A percentile compares a stretch with the other conserved stretches of the same genome.
Evolutionary conservation across 2,888 invertebrate genomes (phyloP).

Genomic region (Orchestes rusci): DNA sequence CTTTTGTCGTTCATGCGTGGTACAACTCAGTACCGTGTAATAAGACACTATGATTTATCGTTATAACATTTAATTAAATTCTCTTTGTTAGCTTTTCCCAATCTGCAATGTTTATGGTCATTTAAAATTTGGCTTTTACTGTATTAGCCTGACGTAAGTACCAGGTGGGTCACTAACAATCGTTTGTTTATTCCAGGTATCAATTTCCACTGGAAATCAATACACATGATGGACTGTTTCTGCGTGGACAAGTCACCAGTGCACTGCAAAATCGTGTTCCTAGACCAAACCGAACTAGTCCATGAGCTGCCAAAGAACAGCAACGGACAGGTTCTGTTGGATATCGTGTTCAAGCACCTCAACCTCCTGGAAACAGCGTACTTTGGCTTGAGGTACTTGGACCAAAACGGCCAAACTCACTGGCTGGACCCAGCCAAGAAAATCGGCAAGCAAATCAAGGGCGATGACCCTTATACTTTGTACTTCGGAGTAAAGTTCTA

Average conservation of each 20-base stretch:
- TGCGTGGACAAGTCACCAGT: slow-evolving; percentile 40
- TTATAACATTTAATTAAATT: too few species aligned
- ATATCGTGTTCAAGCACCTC: slow-evolving; percentile 86
- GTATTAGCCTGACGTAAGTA: too few species aligned
- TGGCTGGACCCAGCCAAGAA: slow-evolving; percentile 92
- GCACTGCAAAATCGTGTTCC: slow-evolving; percentile 74
- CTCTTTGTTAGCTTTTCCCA: too few species aligned
- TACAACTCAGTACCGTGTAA: too few species aligned
- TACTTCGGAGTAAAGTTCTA: slow-evolving; percentile 98
- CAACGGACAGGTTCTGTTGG: slow-evolving; percentile 82
- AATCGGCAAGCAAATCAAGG: slow-evolving; percentile 79
- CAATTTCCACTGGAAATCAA: slow-evolving; percentile 9
- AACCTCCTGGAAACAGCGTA: slow-evolving; percentile 94
- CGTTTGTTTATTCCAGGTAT: slow-evolving; percentile 10
- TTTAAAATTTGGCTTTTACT: too few species aligned
- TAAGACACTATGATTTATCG: too few species aligned
- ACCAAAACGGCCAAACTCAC: slow-evolving; percentile 92
- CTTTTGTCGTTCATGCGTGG: too few species aligned
- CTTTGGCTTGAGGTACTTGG: slow-evolving; percentile 90
- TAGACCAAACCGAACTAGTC: slow-evolving; percentile 83
- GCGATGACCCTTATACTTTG: slow-evolving; percentile 62
- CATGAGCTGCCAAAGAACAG: slow-evolving; percentile 88
- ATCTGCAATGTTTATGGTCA: too few species aligned
- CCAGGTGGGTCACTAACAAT: too few species aligned
- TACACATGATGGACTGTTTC: slow-evolving; percentile 40